phyloP scores from a whole-genome alignment of 2,113 vertebrate genomes.

The Heterochromis multidens region DNA sequence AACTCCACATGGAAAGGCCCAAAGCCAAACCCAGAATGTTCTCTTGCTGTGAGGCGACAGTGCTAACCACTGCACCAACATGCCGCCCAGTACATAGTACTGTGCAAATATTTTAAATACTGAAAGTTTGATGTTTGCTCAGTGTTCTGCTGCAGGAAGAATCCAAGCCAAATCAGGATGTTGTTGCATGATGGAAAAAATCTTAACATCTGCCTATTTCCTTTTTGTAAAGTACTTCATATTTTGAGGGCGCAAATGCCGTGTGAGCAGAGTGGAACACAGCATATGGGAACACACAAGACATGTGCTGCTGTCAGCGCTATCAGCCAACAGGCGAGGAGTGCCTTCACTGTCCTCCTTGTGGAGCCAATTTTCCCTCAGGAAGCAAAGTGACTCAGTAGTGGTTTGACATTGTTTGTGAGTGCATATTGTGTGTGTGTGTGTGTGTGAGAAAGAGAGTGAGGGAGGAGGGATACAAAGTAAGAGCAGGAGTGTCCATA shows the following conservation, averaged over 20 bases:
- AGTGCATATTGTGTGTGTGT: constrained; percentile 36
- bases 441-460: neutral
- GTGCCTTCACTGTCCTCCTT: constrained; percentile 51
- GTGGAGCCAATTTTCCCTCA: constrained; percentile 67
- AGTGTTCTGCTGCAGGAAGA: neutral
- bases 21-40: neutral
- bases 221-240: neutral
- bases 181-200: neutral
- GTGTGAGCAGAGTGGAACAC: constrained; percentile 8
- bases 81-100: neutral
- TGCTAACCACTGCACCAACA: neutral
- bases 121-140: neutral
- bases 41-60: neutral
- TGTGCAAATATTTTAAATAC: neutral
- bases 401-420: constrained; percentile 68
- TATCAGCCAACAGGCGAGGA: constrained; percentile 47
- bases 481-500: neutral
- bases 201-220: neutral
- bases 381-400: constrained; percentile 74
- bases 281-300: constrained; percentile 22
- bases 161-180: neutral
- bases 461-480: neutral
- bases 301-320: constrained; percentile 61
- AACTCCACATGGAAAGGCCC: neutral
- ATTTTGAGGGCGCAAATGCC: neutral